Conservation (phyloP, 1,140 invertebrate species). For the Zaprionus camerounensis region DNA sequence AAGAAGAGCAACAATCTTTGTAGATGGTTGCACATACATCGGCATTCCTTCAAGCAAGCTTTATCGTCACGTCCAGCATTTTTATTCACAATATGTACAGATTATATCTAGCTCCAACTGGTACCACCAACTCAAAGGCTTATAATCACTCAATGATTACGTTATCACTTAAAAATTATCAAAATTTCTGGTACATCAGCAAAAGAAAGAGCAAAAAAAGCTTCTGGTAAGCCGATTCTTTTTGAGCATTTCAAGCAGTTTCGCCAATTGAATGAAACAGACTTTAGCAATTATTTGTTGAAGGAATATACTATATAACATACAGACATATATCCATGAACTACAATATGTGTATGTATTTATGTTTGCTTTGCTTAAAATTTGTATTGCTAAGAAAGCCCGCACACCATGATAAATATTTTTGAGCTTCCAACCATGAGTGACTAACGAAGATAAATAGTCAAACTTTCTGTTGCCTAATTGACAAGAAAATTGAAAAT, state of each 20-base stretch:
- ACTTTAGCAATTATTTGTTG: neutral
- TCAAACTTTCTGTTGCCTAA: slow-evolving; percentile 66
- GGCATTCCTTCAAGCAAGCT: neutral
- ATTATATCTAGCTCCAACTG: neutral
- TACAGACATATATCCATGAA: neutral
- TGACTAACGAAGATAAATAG: slow-evolving; percentile 71
- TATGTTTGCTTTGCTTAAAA: slow-evolving; percentile 25
- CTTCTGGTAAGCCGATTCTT: neutral
- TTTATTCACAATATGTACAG: neutral
- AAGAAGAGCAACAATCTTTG: neutral
- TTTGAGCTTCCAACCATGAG: slow-evolving; percentile 16
- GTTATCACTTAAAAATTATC: neutral
- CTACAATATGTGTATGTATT: neutral
- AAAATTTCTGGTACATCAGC: neutral
- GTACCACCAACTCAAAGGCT: neutral
- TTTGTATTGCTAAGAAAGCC: slow-evolving; percentile 35
- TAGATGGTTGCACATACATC: slow-evolving; percentile 10
- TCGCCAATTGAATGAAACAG: neutral
- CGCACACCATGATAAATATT: slow-evolving; percentile 15
- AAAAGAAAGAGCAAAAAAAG: neutral
- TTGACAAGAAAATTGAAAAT: slow-evolving; percentile 80
- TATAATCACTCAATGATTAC: neutral
- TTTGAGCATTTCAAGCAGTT: neutral
- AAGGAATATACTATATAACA: neutral
- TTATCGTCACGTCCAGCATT: neutral